These are phyloP conservation scores for Sturmia bella DNA, from an alignment of 2,888 invertebrate genomes.

Conservation along the genomic window DNA sequence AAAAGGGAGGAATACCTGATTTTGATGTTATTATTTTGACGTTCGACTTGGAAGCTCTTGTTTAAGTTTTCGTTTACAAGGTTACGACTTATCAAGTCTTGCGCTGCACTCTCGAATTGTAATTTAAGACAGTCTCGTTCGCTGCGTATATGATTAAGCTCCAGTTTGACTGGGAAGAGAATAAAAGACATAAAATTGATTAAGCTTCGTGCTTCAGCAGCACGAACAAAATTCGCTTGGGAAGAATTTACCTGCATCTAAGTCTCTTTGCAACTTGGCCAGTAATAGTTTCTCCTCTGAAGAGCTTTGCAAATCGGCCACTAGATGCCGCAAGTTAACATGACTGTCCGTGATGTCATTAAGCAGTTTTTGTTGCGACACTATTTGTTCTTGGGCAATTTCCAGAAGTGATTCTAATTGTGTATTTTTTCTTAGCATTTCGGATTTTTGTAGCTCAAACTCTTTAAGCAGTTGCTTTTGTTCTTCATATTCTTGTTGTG, in stretches of 20 bases:
- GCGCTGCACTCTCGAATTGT: slow-evolving; percentile 70
- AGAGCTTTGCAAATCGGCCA: slow-evolving; percentile 81
- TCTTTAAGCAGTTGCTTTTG: slow-evolving; percentile 72
- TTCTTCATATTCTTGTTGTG: slow-evolving; percentile 76
- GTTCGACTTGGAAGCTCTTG: slow-evolving; percentile 75
- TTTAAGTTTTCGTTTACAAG: slow-evolving; percentile 70
- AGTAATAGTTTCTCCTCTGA: slow-evolving; percentile 79
- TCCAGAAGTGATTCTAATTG: slow-evolving; percentile 78
- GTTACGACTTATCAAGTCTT: slow-evolving; percentile 72
- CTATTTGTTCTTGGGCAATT: slow-evolving; percentile 79
- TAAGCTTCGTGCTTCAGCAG: no score
- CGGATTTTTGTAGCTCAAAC: slow-evolving; percentile 72
- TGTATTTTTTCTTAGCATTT: slow-evolving; percentile 74
- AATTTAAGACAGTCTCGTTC: slow-evolving; percentile 74
- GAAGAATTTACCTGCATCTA: slow-evolving; percentile 74
- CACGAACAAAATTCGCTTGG: no score
- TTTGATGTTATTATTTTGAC: slow-evolving; percentile 76
- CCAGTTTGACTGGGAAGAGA: slow-evolving; percentile 75
- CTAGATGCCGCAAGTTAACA: slow-evolving; percentile 79
- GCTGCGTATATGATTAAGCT: slow-evolving; percentile 74
- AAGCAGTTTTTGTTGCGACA: slow-evolving; percentile 79
- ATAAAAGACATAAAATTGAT: background rate
- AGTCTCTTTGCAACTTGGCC: slow-evolving; percentile 79
- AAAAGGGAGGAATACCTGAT: slow-evolving; percentile 72
- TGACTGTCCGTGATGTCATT: slow-evolving; percentile 81